These are phyloP conservation scores for Scalopus aquaticus DNA, from an alignment of 2,113 vertebrate species.

Conservation along the genomic window DNA sequence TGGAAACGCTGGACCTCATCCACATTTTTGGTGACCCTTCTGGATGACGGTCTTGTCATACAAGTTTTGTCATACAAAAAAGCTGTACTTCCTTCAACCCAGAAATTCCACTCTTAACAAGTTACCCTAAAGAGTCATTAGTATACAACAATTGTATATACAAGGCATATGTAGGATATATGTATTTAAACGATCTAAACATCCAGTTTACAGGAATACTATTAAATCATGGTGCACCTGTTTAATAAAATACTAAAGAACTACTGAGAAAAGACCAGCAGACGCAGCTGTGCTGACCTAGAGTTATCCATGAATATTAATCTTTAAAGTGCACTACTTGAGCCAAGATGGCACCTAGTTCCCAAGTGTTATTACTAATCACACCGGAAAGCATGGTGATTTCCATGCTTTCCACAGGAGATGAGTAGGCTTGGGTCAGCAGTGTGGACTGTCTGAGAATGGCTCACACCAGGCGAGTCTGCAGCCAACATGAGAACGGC, in stretches of 20 bases:
- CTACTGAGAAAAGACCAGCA: neutral
- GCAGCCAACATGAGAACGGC: too few relatives aligned
- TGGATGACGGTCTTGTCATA: neutral
- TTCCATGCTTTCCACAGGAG: too few relatives aligned
- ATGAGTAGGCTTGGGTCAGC: neutral
- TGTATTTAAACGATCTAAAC: constrained; percentile 30
- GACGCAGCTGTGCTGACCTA: neutral
- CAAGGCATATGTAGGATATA: neutral
- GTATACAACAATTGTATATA: neutral
- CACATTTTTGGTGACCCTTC: constrained; percentile 39
- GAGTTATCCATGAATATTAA: neutral
- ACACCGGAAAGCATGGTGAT: neutral
- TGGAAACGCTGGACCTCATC: neutral
- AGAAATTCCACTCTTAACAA: constrained; percentile 17
- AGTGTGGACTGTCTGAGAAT: constrained; percentile 14
- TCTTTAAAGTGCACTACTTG: neutral
- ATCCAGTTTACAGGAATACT: neutral
- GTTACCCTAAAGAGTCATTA: neutral
- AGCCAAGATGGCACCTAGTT: constrained; percentile 35
- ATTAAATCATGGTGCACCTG: neutral
- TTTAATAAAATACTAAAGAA: neutral
- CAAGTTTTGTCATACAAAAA: neutral
- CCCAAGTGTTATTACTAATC: neutral
- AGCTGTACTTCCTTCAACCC: neutral
- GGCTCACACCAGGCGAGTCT: too few relatives aligned